These are phyloP conservation scores for Peromyscus polionotus DNA, from an alignment of 2,113 vertebrate genomes.

Conservation along the genomic window DNA sequence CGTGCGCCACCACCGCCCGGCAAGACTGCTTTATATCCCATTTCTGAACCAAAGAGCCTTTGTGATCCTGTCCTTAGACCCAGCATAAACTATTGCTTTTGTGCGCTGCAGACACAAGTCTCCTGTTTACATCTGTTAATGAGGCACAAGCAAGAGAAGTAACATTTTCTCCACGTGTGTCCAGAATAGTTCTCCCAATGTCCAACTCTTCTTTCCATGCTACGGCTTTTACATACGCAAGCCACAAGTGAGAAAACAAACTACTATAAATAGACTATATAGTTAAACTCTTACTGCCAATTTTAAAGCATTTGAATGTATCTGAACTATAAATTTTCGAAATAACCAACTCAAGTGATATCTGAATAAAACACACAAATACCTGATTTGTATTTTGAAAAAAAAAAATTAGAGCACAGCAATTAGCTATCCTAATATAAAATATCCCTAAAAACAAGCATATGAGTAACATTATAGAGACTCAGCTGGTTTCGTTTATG, in stretches of 20 bases:
- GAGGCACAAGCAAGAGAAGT: conserved; percentile 18
- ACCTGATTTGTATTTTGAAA: conserved; percentile 61
- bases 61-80: background rate
- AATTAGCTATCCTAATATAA: background rate
- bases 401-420: background rate
- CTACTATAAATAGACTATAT: conserved; percentile 59
- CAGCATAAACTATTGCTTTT: background rate
- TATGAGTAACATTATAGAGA: background rate
- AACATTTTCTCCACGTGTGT: conserved; percentile 29
- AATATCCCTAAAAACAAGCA: background rate
- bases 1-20: too few relatives aligned
- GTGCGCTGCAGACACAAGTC: background rate
- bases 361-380: conserved; percentile 63
- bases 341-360: conserved; percentile 60
- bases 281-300: conserved; percentile 68
- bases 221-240: conserved; percentile 58
- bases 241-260: background rate
- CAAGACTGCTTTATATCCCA: conserved; percentile 66
- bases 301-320: conserved; percentile 65
- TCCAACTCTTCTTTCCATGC: background rate
- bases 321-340: conserved; percentile 60
- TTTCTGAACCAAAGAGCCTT: conserved; percentile 67
- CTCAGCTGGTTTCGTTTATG: background rate
- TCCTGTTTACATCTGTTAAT: conserved; percentile 11
- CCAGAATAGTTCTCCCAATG: conserved; percentile 52